These are phyloP conservation scores for Horisme vitalbata DNA, from an alignment of 2,888 invertebrate genomes.

Conservation along the genomic window DNA sequence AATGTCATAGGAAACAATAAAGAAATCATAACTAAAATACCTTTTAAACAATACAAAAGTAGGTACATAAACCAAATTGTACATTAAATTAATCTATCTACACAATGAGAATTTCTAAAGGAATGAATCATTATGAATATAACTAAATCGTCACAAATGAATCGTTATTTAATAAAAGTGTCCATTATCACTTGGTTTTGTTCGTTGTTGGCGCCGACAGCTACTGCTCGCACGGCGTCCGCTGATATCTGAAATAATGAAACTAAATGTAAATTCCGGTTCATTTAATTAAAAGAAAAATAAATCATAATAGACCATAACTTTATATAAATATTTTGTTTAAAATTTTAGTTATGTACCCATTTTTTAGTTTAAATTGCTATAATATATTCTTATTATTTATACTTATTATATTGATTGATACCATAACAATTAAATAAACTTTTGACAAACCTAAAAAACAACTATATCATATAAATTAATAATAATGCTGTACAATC, in stretches of 20 bases:
- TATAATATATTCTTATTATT: no score
- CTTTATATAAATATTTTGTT: no score
- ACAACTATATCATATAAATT: no score
- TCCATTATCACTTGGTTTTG: slow-evolving; percentile 66
- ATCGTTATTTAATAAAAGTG: slow-evolving; percentile 49
- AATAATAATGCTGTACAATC: no score
- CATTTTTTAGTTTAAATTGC: no score
- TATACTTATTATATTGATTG: no score
- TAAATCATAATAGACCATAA: no score
- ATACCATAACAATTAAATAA: no score
- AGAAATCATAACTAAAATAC: slow-evolving; percentile 57
- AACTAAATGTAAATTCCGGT: slow-evolving; percentile 4
- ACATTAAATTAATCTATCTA: slow-evolving; percentile 60
- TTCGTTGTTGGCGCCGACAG: slow-evolving; percentile 75
- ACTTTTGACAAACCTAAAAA: no score
- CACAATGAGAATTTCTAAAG: slow-evolving; percentile 59
- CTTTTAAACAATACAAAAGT: slow-evolving; percentile 44
- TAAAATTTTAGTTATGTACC: no score
- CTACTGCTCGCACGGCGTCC: slow-evolving; percentile 75
- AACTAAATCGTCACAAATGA: slow-evolving; percentile 61
- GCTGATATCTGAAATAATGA: slow-evolving; percentile 70
- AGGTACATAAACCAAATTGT: slow-evolving; percentile 49
- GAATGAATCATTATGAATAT: slow-evolving; percentile 50
- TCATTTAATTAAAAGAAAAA: no score
- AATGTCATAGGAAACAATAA: slow-evolving; percentile 30